phyloP scores from a whole-genome alignment of 2,797 vertebrate species.

The Choloepus didactylus region DNA sequence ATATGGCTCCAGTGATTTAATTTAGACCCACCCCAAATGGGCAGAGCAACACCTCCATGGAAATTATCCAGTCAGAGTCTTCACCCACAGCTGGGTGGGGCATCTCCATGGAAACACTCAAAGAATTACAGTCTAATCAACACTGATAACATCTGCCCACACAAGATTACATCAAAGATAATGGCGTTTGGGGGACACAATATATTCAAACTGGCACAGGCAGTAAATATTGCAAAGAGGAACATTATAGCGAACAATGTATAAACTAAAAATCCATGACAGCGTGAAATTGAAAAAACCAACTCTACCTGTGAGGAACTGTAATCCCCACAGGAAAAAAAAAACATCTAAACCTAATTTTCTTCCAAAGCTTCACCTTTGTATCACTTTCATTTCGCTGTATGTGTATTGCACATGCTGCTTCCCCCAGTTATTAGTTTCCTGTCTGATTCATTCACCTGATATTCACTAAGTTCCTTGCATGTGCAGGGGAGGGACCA shows the following conservation, averaged over 20 bases:
- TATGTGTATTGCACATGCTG: neutral
- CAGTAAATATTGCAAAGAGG: neutral
- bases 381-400: conserved; percentile 28
- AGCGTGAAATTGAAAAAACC: neutral
- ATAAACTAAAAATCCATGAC: neutral
- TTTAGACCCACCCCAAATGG: no score
- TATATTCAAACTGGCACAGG: neutral
- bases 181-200: no score
- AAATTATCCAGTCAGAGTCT: no score
- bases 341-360: conserved; percentile 8
- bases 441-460: neutral
- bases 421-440: neutral
- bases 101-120: no score
- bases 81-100: no score
- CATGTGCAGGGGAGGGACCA: neutral
- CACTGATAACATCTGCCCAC: no score
- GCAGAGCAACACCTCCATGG: no score
- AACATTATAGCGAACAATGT: neutral
- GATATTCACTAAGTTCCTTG: neutral
- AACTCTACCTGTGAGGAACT: conserved; percentile 37
- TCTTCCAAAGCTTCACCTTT: neutral
- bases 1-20: no score
- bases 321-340: neutral
- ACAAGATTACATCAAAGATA: no score
- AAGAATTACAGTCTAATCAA: no score